Evolutionary conservation across 2,113 vertebrate genomes (phyloP), one percentile per base, ranked within the genome.

Genomic region (Columba janthina): DNA sequence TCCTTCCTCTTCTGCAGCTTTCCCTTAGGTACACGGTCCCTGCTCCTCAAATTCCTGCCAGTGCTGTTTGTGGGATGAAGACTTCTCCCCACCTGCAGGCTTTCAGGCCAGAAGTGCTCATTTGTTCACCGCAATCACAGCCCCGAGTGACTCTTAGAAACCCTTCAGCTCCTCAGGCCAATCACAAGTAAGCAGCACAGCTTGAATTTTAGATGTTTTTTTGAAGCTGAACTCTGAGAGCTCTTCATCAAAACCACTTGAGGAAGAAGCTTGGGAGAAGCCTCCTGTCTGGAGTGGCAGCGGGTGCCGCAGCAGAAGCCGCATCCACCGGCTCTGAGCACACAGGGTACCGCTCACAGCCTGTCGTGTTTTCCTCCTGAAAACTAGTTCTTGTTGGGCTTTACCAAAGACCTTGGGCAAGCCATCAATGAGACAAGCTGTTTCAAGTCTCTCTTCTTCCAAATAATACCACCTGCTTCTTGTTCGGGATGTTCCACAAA

Each of bases 321-420:
- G 9, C 19, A 75, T 12, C 61, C 17, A 21, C 2, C 31, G 40
- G 31, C 54, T 53, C 74, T 2, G 18, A 60, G 54, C 1, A 34
- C 3, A 0, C 0, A 0, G 2, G 5, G 50, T 11, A 36, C 54
- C 51, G 66, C 29, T 79, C 54, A 17, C 56, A 60, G 57, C 1
- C 1, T 2, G 15, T 5, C 8, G 1, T 0, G 4, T 10, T 17
- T 32, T 16, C 31, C 31, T 48, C 64, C 32, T 9, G 11, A 42
- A 53, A 81, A 32, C 15, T 1, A n/a, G 24, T 10, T 21, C 36
- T 61, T 2, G 0, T 22, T 48, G 13, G 44, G 19, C 38, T 78
- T 62, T 5, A 24, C 38, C 60, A 58, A 53, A 50, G 10, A 28
- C 6, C 42, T 38, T 15, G 5, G 61, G 42, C 19, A 38, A 88